These are phyloP conservation scores for Chamaetylas fuelleborni DNA, from an alignment of 2,113 vertebrate species.

Conservation along the genomic window DNA sequence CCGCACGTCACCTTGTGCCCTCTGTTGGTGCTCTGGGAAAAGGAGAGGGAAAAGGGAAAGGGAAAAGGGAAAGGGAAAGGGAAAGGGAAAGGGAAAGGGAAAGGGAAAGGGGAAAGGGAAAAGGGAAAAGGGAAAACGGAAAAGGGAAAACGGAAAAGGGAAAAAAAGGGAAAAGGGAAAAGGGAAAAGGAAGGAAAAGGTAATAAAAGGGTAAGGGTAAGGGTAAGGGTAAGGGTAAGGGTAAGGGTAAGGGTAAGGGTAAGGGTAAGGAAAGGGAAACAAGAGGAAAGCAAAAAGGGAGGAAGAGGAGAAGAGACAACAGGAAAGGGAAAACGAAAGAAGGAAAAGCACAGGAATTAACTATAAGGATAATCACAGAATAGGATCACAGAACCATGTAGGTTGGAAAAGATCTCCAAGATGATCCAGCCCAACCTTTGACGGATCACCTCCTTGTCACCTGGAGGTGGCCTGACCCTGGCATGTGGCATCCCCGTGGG, in stretches of 20 bases:
- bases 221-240: neutral
- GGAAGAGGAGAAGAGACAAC: neutral
- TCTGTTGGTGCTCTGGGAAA: too few species aligned
- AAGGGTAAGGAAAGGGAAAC: neutral
- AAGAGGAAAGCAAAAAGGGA: too few species aligned
- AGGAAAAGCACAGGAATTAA: neutral
- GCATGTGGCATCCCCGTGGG: rapidly evolving
- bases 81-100: too few species aligned
- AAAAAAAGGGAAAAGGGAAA: neutral
- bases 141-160: too few species aligned
- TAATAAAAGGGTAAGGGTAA: rapidly evolving
- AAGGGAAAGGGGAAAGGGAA: too few species aligned
- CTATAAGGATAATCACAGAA: too few species aligned
- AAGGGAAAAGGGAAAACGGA: too few species aligned
- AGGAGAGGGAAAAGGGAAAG: too few species aligned
- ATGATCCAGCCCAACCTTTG: rapidly evolving
- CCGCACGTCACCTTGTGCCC: too few species aligned
- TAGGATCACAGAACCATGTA: neutral
- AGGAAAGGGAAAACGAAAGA: neutral
- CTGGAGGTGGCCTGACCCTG: neutral
- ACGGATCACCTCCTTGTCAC: rapidly evolving
- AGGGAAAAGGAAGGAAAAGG: neutral
- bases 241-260: too few species aligned
- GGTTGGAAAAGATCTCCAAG: neutral
- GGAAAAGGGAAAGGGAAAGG: too few species aligned